phyloP scores from a whole-genome alignment of 2,888 invertebrate genomes.

The Macrophya alboannulata region DNA sequence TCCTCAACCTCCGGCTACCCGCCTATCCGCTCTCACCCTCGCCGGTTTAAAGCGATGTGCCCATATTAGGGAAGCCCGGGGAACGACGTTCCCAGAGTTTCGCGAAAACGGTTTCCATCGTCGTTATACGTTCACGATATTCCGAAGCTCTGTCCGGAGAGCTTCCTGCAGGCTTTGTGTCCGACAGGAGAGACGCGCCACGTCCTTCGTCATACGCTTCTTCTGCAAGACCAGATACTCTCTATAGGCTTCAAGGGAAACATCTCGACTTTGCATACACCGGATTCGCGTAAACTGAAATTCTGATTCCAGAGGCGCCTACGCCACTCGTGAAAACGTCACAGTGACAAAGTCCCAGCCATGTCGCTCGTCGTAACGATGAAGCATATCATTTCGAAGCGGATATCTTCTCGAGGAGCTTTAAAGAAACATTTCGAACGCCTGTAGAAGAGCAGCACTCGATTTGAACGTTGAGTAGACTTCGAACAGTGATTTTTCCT shows the following conservation, averaged over 20 bases:
- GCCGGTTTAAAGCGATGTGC: constrained; percentile 77
- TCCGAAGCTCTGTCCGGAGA: neutral
- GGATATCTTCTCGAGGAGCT: neutral
- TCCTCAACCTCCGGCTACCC: constrained; percentile 57
- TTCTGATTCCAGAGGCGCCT: neutral
- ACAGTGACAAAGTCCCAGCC: neutral
- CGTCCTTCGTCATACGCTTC: neutral
- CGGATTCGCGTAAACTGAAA: neutral
- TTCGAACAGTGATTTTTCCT: neutral
- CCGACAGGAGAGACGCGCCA: constrained; percentile 22
- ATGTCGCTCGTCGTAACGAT: neutral
- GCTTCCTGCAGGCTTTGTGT: constrained; percentile 24
- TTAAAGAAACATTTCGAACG: neutral
- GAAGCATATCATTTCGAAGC: neutral
- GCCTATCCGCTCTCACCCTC: constrained; percentile 71
- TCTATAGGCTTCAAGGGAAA: constrained; percentile 9
- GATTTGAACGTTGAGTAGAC: neutral
- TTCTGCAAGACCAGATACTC: constrained; percentile 18
- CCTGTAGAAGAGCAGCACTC: neutral
- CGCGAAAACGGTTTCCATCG: neutral
- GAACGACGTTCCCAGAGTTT: constrained; percentile 1
- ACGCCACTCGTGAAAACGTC: neutral
- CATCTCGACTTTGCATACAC: constrained; percentile 1
- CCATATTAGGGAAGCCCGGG: constrained; percentile 67
- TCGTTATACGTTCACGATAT: neutral